Conservation (phyloP, 2,888 invertebrate species). For the Cryptops parisi region DNA sequence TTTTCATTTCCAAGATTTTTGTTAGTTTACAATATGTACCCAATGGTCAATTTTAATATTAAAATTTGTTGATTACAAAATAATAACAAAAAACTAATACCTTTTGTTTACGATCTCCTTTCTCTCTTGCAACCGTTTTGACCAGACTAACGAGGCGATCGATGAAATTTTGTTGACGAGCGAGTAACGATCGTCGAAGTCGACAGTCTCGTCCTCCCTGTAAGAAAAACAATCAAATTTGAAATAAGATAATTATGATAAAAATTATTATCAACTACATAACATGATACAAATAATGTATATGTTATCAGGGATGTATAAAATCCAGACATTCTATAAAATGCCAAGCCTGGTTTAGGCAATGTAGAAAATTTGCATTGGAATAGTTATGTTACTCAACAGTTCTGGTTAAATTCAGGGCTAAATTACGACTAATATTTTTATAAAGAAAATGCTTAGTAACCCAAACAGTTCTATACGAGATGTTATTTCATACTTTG, state of each 20-base stretch:
- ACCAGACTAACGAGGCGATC: conserved; percentile 77
- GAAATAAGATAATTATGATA: no score
- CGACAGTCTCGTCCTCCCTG: conserved; percentile 27
- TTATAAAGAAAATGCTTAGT: conserved; percentile 1
- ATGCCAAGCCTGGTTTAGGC: no score
- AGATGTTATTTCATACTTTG: no score
- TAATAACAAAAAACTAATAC: conserved; percentile 23
- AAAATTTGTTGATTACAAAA: conserved; percentile 18
- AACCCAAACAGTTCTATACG: neutral
- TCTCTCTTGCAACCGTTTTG: conserved; percentile 74
- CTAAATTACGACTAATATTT: no score
- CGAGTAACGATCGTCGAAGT: conserved; percentile 53
- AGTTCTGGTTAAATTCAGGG: no score
- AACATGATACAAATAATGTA: no score
- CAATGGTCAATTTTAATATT: conserved; percentile 3
- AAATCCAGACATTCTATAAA: no score
- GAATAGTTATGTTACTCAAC: no score
- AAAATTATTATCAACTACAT: no score
- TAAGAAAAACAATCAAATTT: conserved; percentile 12
- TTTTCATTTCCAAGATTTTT: neutral
- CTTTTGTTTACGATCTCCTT: conserved; percentile 80
- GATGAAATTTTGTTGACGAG: conserved; percentile 77
- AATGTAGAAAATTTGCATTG: no score
- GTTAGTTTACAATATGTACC: neutral
- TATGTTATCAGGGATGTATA: no score